Conservation (phyloP, 2,888 invertebrate species). For the Pemphredon lugubris region DNA sequence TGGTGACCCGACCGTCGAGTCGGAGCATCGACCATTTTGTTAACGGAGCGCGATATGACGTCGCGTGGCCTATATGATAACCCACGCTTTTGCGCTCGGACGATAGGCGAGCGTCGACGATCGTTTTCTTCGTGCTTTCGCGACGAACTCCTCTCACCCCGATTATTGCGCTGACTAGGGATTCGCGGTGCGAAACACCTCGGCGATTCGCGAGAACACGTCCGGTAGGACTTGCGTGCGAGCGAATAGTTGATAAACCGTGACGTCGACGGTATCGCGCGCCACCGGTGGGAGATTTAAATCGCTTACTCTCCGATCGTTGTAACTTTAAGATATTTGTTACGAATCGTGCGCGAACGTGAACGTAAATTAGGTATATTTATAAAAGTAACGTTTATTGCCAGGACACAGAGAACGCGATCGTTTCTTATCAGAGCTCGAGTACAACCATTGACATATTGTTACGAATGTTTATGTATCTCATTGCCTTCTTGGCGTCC, state of each 20-base stretch:
- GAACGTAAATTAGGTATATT: too few species aligned
- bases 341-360: too few species aligned
- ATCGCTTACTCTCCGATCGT: not conserved
- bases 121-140: slow-evolving; percentile 15
- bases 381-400: too few species aligned
- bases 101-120: slow-evolving; percentile 21
- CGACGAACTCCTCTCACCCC: not conserved
- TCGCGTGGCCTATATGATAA: slow-evolving; percentile 76
- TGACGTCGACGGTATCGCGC: not conserved
- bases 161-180: not conserved
- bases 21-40: slow-evolving; percentile 65
- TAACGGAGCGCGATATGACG: slow-evolving; percentile 72
- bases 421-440: too few species aligned
- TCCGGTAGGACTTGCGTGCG: too few species aligned
- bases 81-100: slow-evolving; percentile 54
- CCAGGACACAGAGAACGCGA: too few species aligned
- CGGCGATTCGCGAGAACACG: too few species aligned
- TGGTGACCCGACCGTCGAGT: slow-evolving; percentile 47
- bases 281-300: slow-evolving; percentile 28
- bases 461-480: too few species aligned
- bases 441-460: too few species aligned
- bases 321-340: too few species aligned
- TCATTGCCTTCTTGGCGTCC: too few species aligned
- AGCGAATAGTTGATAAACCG: too few species aligned
- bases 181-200: not conserved